A percentile compares a stretch with the other conserved stretches of the same genome.
Conservation (phyloP, 2,888 invertebrate species). For the Noctua fimbriata region DNA sequence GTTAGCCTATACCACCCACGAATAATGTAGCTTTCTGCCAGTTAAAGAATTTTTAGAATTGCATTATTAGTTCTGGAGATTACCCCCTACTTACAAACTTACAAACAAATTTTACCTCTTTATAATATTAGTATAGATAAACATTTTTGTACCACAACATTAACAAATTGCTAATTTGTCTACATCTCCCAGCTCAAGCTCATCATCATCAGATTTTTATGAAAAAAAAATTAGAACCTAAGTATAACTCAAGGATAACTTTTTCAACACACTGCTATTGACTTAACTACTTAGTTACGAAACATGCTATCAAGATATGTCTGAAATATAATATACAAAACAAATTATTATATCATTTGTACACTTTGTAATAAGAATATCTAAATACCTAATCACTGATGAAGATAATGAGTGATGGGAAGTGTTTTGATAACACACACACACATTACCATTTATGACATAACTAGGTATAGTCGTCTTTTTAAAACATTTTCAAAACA, state of each 20-base stretch:
- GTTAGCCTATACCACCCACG: too few relatives aligned
- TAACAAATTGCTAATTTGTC: neutral
- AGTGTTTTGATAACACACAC: neutral
- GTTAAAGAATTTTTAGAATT: too few relatives aligned
- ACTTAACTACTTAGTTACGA: neutral
- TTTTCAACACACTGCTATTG: neutral
- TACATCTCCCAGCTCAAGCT: neutral
- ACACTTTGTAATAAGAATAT: slow-evolving; percentile 1
- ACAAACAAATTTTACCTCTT: too few relatives aligned
- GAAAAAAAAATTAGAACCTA: neutral
- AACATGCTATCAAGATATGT: neutral
- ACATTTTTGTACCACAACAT: neutral
- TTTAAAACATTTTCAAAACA: neutral
- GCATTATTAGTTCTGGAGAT: too few relatives aligned
- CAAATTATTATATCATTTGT: slow-evolving; percentile 40
- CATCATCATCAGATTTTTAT: neutral
- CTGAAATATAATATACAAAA: neutral
- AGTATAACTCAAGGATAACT: neutral
- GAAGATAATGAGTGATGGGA: neutral
- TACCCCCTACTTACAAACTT: too few relatives aligned
- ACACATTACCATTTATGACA: neutral
- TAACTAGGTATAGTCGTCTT: neutral
- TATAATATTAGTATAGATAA: too few relatives aligned
- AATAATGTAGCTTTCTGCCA: too few relatives aligned
- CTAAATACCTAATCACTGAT: neutral